phyloP scores from a whole-genome alignment of 2,888 invertebrate species.

The Carterocephalus palaemon region DNA sequence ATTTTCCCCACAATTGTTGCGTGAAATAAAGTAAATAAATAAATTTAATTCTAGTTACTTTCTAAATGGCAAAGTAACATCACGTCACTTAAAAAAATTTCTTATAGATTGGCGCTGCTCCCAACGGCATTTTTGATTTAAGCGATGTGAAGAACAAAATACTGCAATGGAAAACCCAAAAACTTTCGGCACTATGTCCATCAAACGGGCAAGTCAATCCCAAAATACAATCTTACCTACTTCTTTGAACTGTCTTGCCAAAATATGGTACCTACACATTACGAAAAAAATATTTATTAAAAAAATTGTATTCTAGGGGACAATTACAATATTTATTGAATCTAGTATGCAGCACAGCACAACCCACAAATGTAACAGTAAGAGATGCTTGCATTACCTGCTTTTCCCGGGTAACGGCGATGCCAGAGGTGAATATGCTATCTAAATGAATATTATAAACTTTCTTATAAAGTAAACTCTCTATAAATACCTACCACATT shows the following conservation, averaged over 20 bases:
- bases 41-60: too few relatives aligned
- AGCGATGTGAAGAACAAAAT: conserved; percentile 71
- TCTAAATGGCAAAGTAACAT: too few relatives aligned
- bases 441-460: too few relatives aligned
- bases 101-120: conserved; percentile 55
- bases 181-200: conserved; percentile 64
- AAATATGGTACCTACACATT: too few relatives aligned
- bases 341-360: conserved; percentile 82
- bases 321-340: conserved; percentile 77
- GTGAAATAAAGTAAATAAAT: too few relatives aligned
- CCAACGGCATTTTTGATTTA: conserved; percentile 68
- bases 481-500: too few relatives aligned
- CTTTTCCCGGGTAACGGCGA: conserved; percentile 77
- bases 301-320: conserved; percentile 41
- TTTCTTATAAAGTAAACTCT: too few relatives aligned
- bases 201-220: conserved; percentile 57
- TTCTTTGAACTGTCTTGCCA: too few relatives aligned
- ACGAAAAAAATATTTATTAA: conserved; percentile 4
- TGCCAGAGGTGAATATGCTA: conserved; percentile 63
- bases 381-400: conserved; percentile 82
- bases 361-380: conserved; percentile 74
- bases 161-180: conserved; percentile 71
- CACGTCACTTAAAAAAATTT: background rate
- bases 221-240: background rate
- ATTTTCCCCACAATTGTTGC: background rate